phyloP scores from a whole-genome alignment of 53 echinoderm and acorn worm genomes.

The Luidia sarsii region DNA sequence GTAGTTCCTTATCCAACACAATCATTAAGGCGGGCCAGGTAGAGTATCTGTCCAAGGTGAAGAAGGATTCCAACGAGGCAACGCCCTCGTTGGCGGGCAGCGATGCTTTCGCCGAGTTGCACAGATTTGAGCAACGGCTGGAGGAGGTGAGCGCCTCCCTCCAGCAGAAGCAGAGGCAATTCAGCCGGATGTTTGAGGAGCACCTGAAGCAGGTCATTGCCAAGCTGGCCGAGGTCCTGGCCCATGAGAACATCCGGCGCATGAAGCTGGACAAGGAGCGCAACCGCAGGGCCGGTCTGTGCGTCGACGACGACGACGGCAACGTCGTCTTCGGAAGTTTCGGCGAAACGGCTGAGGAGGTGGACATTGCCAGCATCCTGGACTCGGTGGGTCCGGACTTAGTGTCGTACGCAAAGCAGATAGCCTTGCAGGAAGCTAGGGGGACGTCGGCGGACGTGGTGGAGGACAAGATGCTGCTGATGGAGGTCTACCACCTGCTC shows the following conservation, averaged over 20 bases:
- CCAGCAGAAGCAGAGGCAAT: conserved; percentile 15
- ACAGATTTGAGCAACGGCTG: conserved; percentile 12
- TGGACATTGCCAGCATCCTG: conserved; percentile 22
- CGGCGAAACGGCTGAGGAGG: conserved; percentile 6
- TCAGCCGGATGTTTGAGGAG: conserved; percentile 23
- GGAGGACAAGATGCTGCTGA: conserved; percentile 72
- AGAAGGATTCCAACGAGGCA: neutral
- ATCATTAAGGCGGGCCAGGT: conserved; percentile 32
- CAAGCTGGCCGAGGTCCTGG: conserved; percentile 28
- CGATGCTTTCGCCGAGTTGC: conserved; percentile 9
- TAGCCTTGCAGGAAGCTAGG: conserved; percentile 76
- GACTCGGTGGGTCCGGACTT: conserved; percentile 63
- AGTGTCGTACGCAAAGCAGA: conserved; percentile 72
- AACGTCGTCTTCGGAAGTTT: conserved; percentile 26
- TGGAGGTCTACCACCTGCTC: conserved; percentile 71
- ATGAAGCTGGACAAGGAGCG: conserved; percentile 26
- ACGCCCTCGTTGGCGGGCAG: neutral
- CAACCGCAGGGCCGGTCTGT: conserved; percentile 29
- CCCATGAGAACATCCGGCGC: conserved; percentile 23
- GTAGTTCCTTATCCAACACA: conserved; percentile 20
- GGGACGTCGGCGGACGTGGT: conserved; percentile 72
- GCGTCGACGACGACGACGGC: conserved; percentile 17
- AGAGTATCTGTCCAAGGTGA: conserved; percentile 30
- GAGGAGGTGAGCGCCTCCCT: conserved; percentile 15
- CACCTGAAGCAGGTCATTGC: conserved; percentile 16